Evolutionary conservation across 2,113 vertebrate species (phyloP).

Genomic region (Girardinichthys multiradiatus): DNA sequence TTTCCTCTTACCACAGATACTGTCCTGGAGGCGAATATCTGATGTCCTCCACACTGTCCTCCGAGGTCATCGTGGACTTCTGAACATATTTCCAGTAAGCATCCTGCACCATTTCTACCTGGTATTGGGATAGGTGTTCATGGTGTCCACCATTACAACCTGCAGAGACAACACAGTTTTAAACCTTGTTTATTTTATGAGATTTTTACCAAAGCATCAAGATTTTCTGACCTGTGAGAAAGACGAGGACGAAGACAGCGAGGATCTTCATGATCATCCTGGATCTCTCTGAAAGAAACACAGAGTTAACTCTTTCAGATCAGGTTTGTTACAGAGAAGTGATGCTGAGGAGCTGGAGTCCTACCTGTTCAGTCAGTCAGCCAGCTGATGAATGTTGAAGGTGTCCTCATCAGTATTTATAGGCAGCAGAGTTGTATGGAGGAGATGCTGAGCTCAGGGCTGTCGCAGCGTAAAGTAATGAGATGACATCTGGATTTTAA

Average conservation of each 20-base stretch:
- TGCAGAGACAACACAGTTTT: not conserved
- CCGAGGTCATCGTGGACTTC: slow-evolving; percentile 57
- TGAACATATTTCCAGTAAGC: slow-evolving; percentile 74
- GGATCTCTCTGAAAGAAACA: slow-evolving; percentile 14
- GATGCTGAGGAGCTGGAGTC: not conserved
- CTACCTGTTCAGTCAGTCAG: slow-evolving; percentile 35
- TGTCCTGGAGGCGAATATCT: slow-evolving; percentile 54
- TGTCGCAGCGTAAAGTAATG: slow-evolving; percentile 13
- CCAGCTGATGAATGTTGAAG: slow-evolving; percentile 9
- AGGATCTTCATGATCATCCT: slow-evolving; percentile 74
- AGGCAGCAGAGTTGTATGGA: slow-evolving; percentile 4
- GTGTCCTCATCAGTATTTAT: slow-evolving; percentile 46
- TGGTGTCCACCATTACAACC: slow-evolving; percentile 30
- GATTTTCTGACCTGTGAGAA: slow-evolving; percentile 57
- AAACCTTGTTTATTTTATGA: not conserved
- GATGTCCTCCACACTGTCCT: slow-evolving; percentile 62
- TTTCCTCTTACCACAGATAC: slow-evolving; percentile 65
- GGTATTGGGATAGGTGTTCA: slow-evolving; percentile 20
- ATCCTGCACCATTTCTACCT: slow-evolving; percentile 67
- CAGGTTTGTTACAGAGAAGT: not conserved
- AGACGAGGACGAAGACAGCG: slow-evolving; percentile 46
- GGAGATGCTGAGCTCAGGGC: slow-evolving; percentile 59
- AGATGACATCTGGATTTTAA: not conserved
- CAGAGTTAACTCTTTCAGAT: not conserved
- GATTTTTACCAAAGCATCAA: not conserved